Evolutionary conservation across 2,888 invertebrate species (phyloP), one percentile per base, ranked within the genome.

Genomic region (Nymphalis c-album): DNA sequence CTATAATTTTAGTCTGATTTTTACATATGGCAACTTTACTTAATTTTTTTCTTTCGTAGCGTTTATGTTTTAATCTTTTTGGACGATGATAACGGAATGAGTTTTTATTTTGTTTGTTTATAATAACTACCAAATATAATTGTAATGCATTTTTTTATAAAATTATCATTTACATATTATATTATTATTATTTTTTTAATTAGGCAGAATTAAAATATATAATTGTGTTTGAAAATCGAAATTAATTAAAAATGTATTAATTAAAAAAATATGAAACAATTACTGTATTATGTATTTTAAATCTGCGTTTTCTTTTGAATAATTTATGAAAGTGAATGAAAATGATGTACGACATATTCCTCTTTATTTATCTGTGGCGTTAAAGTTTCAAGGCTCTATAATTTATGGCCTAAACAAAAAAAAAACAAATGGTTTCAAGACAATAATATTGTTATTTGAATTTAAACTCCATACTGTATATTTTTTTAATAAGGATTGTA

Each of bases 391-490:
- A 51, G 50, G 20, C 8, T 48, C 31, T 59, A 18, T 16, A 18
- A 55, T 20, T 31, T 46, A 55, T 20, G 58, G 57, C 57, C 63
- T 58, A 58, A 40, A 64, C 13, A 40, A 40, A 40, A 40, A 40
- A 57, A 20, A 20, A 17, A 8, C 31, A 31, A 51, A 16, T 51
- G 17, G 31, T 17, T 31, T 31, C 31, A 51, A 26, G 26, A 46
- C 20, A 47, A 60, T 46, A 47, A 47, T 60, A 60, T 48, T 60
- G 13, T 48, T 48, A 10, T 60, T 46, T 60, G 48, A 60, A 22
- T 47, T 26, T 5, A 17, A 17, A 18, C 17, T n/a, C 48, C 17
- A 48, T 26, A 31, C 6, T 31, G 26, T 31, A 31, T 55, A 31
- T 31, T 5, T 55, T 55, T 55, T 13, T 16, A 31, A 31, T 51